Conservation (phyloP, 2,113 vertebrate genomes). For the Indri indri region DNA sequence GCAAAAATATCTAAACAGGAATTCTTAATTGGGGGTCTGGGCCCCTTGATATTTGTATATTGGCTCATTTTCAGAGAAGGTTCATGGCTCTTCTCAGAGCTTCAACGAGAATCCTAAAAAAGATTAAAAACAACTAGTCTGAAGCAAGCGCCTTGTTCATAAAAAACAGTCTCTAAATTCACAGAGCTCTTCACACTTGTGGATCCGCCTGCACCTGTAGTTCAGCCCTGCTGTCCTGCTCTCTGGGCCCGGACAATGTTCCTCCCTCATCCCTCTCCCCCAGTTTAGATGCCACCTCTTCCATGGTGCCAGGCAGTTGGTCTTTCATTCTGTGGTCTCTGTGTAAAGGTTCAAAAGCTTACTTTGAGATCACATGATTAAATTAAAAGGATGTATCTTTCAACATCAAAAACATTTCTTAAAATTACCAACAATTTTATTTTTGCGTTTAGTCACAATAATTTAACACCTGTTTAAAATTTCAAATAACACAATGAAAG, state of each 20-base stretch:
- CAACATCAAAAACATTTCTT: background rate
- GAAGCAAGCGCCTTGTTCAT: background rate
- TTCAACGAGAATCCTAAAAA: background rate
- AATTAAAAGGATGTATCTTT: background rate
- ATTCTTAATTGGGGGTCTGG: background rate
- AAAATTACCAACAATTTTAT: background rate
- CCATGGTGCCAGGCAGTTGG: background rate
- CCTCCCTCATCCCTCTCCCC: background rate
- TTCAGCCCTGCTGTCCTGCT: background rate
- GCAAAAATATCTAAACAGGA: background rate
- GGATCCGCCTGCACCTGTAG: background rate
- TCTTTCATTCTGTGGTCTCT: background rate
- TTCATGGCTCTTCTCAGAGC: background rate
- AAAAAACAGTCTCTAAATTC: background rate
- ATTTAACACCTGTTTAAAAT: background rate
- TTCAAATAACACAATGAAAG: constrained; percentile 2
- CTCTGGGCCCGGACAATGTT: background rate
- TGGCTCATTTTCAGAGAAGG: background rate
- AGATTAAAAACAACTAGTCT: background rate
- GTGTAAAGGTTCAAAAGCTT: background rate
- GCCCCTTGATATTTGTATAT: background rate
- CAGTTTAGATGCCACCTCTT: background rate
- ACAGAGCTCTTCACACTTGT: background rate
- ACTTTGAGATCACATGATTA: background rate
- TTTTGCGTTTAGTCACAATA: constrained; percentile 6